A percentile compares a stretch with the other conserved stretches of the same genome.
Conservation (phyloP, 2,888 invertebrate species). For the Ichneumoninae sp. region DNA sequence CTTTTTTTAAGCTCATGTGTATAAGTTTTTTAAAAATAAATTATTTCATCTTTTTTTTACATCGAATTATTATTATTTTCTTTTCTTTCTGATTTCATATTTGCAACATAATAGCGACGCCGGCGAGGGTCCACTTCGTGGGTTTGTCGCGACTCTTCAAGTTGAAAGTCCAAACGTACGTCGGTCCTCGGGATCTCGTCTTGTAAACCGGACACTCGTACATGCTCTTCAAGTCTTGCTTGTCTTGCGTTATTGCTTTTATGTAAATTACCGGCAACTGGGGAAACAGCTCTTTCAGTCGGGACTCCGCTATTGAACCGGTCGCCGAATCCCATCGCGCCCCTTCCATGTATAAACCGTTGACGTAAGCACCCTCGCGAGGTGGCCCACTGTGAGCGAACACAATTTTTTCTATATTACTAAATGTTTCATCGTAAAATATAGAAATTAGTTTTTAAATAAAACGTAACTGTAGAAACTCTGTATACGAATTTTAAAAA, state of each 20-base stretch:
- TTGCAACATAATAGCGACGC: slow-evolving; percentile 95
- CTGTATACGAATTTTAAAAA: background rate
- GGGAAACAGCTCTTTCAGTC: slow-evolving; percentile 95
- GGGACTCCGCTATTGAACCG: slow-evolving; percentile 93
- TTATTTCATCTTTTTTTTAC: background rate
- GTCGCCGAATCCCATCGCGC: slow-evolving; percentile 95
- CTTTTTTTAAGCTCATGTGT: background rate
- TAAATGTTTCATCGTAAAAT: background rate
- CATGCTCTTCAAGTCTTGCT: slow-evolving; percentile 93
- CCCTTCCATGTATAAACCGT: slow-evolving; percentile 96
- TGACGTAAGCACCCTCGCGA: slow-evolving; percentile 95
- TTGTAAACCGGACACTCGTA: slow-evolving; percentile 98
- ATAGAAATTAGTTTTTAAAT: slow-evolving; percentile 5
- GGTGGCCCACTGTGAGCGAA: slow-evolving; percentile 88
- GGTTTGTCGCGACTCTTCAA: slow-evolving; percentile 95
- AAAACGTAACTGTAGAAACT: background rate
- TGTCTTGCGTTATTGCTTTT: slow-evolving; percentile 94
- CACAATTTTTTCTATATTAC: background rate
- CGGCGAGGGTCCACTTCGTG: slow-evolving; percentile 96
- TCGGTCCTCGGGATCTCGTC: slow-evolving; percentile 94
- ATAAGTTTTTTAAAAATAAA: slow-evolving; percentile 13
- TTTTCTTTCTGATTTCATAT: slow-evolving; percentile 85
- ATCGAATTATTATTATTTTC: background rate
- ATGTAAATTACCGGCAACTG: slow-evolving; percentile 95
- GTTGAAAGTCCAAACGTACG: slow-evolving; percentile 98